Percentiles rank a stretch among this genome's conserved stretches.
Evolutionary conservation across 1,140 invertebrate species (phyloP).

Genomic region (Lordiphosa clarofinis): DNA sequence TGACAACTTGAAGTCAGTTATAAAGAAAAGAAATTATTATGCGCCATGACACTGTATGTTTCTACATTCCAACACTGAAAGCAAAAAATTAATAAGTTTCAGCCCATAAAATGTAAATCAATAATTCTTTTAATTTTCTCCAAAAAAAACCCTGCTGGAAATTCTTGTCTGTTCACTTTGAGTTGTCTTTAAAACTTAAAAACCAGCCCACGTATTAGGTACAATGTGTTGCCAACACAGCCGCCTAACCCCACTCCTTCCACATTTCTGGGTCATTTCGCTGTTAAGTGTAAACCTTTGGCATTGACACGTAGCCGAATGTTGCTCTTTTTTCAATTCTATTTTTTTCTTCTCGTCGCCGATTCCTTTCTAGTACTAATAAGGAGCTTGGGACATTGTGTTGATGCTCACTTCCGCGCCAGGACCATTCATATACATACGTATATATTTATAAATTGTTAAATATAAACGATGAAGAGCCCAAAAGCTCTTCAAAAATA

Average conservation of each 20-base stretch:
- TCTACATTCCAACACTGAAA: too few relatives aligned
- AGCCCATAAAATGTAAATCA: too few relatives aligned
- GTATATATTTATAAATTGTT: slow-evolving; percentile 44
- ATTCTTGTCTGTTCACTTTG: too few relatives aligned
- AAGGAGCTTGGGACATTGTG: slow-evolving; percentile 26
- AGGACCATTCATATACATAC: slow-evolving; percentile 3
- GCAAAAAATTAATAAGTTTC: too few relatives aligned
- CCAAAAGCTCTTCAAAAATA: slow-evolving; percentile 46
- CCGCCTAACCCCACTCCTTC: slow-evolving; percentile 21
- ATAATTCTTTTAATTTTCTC: too few relatives aligned
- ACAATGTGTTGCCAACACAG: slow-evolving; percentile 71
- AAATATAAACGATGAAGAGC: slow-evolving; percentile 39
- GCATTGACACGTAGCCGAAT: slow-evolving; percentile 40
- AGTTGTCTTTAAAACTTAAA: too few relatives aligned
- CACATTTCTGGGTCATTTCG: slow-evolving; percentile 3
- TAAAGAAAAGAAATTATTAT: too few relatives aligned
- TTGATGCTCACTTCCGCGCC: slow-evolving; percentile 26
- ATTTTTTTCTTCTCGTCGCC: slow-evolving; percentile 12
- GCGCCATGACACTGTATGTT: too few relatives aligned
- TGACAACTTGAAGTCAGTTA: too few relatives aligned
- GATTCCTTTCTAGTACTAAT: slow-evolving; percentile 26
- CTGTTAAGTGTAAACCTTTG: slow-evolving; percentile 55
- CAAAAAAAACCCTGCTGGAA: too few relatives aligned
- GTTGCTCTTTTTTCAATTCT: slow-evolving; percentile 1
- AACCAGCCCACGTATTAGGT: slow-evolving; percentile 44